Evolutionary conservation across 1,140 invertebrate species (phyloP).

Genomic region (Araneus ventricosus): DNA sequence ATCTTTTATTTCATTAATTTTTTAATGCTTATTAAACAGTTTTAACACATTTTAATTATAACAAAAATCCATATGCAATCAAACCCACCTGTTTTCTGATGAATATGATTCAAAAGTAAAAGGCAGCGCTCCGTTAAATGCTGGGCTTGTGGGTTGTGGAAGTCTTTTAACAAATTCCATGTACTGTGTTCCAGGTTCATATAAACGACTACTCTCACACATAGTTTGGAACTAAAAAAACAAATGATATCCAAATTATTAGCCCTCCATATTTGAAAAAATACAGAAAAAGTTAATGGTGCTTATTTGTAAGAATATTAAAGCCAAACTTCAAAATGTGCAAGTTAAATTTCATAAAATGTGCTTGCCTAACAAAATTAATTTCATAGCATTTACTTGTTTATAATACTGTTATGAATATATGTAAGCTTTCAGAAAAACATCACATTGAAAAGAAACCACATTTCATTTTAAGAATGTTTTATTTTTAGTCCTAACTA

Average conservation of each 20-base stretch:
- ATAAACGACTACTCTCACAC: slow-evolving; percentile 81
- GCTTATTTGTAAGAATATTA: not conserved
- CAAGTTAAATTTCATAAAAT: not conserved
- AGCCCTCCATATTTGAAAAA: not conserved
- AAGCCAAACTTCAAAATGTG: not conserved
- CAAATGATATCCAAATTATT: slow-evolving; percentile 45
- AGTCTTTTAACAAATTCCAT: slow-evolving; percentile 82
- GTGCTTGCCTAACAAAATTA: too few relatives aligned
- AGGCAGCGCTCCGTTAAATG: slow-evolving; percentile 77
- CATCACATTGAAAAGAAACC: too few relatives aligned
- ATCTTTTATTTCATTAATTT: too few relatives aligned
- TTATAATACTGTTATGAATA: too few relatives aligned
- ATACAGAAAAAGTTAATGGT: not conserved
- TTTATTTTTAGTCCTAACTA: too few relatives aligned
- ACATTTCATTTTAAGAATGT: too few relatives aligned
- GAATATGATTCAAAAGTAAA: slow-evolving; percentile 82
- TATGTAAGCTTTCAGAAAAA: too few relatives aligned
- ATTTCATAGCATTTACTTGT: too few relatives aligned
- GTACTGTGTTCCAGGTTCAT: slow-evolving; percentile 83
- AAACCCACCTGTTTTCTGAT: slow-evolving; percentile 72
- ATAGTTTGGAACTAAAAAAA: slow-evolving; percentile 81
- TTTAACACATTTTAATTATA: not conserved
- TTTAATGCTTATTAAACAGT: not conserved
- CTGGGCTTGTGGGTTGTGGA: slow-evolving; percentile 76
- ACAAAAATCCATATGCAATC: not conserved